These are phyloP conservation scores for Phataginus tetradactyla DNA, from an alignment of 2,797 vertebrate species.

Conservation along the genomic window DNA sequence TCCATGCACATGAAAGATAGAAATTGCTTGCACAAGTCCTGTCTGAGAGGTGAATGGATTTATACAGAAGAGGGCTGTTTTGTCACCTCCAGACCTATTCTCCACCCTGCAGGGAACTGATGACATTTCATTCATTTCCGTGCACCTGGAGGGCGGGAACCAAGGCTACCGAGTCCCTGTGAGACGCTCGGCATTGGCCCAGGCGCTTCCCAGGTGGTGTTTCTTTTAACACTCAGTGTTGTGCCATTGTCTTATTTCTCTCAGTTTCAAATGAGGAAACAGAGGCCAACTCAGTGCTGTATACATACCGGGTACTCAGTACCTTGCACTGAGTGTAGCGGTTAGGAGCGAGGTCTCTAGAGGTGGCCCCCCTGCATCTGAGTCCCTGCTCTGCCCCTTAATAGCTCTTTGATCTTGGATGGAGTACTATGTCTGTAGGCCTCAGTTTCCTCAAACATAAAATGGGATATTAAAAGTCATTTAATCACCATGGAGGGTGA, in stretches of 20 bases:
- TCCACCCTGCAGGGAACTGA: slow-evolving; percentile 45
- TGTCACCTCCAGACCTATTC: slow-evolving; percentile 52
- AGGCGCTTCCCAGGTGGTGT: neutral
- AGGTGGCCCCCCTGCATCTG: neutral
- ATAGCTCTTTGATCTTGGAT: neutral
- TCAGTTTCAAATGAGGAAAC: neutral
- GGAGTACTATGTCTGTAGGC: neutral
- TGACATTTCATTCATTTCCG: slow-evolving; percentile 46
- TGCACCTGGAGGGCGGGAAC: neutral
- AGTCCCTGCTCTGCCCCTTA: neutral
- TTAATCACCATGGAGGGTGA: neutral
- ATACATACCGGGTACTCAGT: neutral
- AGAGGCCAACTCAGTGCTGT: neutral
- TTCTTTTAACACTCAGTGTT: neutral
- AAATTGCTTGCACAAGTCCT: slow-evolving; percentile 52
- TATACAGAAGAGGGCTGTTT: neutral
- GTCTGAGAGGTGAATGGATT: slow-evolving; percentile 58
- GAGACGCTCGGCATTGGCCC: neutral
- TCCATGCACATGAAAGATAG: slow-evolving; percentile 46
- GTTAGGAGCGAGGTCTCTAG: neutral
- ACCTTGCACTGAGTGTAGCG: neutral
- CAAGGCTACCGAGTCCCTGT: neutral
- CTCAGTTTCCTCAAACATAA: neutral
- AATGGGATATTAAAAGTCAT: neutral
- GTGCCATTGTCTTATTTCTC: neutral